Evolutionary conservation across 2,113 vertebrate species (phyloP), one percentile per base, ranked within the genome.

Genomic region (Promerops cafer): DNA sequence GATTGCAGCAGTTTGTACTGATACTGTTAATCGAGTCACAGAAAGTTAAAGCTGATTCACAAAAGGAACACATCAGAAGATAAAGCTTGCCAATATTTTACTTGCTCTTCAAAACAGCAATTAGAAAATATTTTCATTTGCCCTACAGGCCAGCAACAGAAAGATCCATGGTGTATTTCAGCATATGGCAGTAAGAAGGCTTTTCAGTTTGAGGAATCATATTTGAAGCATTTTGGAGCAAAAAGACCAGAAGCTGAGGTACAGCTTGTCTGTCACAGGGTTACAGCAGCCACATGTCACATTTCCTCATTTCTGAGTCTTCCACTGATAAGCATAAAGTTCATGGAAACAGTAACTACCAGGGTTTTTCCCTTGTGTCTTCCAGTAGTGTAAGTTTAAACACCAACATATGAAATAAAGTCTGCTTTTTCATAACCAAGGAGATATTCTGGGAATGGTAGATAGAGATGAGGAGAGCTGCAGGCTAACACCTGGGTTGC

Each of bases 221-320:
- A 63, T 50, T 18, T 40, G 24, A 90, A 90, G 33, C 0, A 0
- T 57, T 93, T 86, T 45, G 69, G 28, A 78, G 47, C 37, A 89
- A 39, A 68, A 76, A 37, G n/a, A 4, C 7, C 33, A 87, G 47
- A 87, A 71, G 26, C 18, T 79, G 45, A 60, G 4, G 6, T 70
- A 53, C 53, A 77, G 66, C 59, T 91, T n/a, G 21, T 33, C 59
- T 74, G 75, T 79, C 90, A 86, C 86, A 92, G 79, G 75, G 75
- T 64, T 83, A 57, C 35, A 63, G 54, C n/a, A 90, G 68, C 60
- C 77, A 80, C 90, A 65, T 78, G 54, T 23, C 83, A 75, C 1
- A 1, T 47, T 93, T 97, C 94, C 89, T 78, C 28, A 60, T 94
- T 92, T 53, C 44, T 26, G 16, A 81, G 26, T n/a, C 71, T 86